These are phyloP conservation scores for Schmidtea mediterranea DNA, from an alignment of 1,140 invertebrate species.

Conservation along the genomic window DNA sequence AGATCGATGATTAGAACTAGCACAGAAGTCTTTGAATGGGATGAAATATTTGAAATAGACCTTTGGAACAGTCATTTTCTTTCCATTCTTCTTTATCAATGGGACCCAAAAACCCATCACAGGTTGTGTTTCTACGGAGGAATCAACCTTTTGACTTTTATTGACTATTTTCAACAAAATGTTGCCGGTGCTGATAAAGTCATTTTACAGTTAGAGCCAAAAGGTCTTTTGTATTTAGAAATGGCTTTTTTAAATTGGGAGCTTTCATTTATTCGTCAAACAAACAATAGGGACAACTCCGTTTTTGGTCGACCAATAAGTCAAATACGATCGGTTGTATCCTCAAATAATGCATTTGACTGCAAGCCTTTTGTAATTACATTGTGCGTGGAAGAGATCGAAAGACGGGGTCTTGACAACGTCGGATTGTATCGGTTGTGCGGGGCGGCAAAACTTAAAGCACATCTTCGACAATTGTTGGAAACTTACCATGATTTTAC, in stretches of 20 bases:
- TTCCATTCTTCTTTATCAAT: conserved; percentile 82
- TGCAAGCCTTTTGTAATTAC: no score
- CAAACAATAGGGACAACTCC: no score
- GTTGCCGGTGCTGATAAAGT: conserved; percentile 21
- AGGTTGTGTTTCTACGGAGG: conserved; percentile 24
- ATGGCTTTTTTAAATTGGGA: background rate
- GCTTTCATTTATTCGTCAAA: no score
- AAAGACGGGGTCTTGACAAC: conserved; percentile 72
- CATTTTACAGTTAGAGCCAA: conserved; percentile 53
- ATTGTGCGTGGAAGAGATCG: conserved; percentile 68
- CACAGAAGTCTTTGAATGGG: conserved; percentile 91
- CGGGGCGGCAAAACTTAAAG: conserved; percentile 79
- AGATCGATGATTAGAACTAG: conserved; percentile 82
- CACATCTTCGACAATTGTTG: conserved; percentile 68
- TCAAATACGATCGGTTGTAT: no score
- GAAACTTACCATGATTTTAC: conserved; percentile 32
- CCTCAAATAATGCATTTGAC: no score
- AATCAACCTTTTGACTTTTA: conserved; percentile 13
- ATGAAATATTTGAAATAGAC: conserved; percentile 89
- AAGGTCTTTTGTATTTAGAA: conserved; percentile 62
- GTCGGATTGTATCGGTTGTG: conserved; percentile 74
- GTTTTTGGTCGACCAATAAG: no score
- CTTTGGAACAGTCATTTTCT: conserved; percentile 56
- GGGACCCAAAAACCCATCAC: conserved; percentile 48
- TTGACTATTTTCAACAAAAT: background rate